Evolutionary conservation across 2,888 invertebrate genomes (phyloP).

Genomic region (Folsomia candida): DNA sequence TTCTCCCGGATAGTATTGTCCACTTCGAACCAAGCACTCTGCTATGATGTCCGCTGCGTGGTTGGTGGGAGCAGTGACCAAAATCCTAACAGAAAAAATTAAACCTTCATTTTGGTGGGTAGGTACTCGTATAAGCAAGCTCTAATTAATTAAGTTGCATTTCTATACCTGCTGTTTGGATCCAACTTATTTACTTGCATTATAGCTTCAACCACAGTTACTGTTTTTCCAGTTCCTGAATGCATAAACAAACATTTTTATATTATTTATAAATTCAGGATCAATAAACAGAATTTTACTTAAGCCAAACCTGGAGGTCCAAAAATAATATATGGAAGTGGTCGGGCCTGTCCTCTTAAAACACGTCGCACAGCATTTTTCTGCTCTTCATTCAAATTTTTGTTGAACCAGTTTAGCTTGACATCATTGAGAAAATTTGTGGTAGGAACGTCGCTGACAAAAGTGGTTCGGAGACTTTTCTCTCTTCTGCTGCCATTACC

Average conservation of each 20-base stretch:
- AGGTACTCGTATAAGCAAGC: neutral
- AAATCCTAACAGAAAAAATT: constrained; percentile 58
- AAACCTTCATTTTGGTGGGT: neutral
- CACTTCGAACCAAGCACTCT: constrained; percentile 70
- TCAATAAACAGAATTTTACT: neutral
- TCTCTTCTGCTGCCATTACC: constrained; percentile 22
- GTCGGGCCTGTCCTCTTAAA: constrained; percentile 72
- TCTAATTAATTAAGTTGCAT: no score
- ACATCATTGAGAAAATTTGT: constrained; percentile 5
- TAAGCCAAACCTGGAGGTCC: constrained; percentile 70
- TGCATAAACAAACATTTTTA: neutral
- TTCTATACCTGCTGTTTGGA: constrained; percentile 61
- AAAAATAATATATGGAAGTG: constrained; percentile 76
- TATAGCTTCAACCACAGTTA: constrained; percentile 79
- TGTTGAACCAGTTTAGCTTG: constrained; percentile 68
- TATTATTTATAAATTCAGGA: neutral
- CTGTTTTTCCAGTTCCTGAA: constrained; percentile 73
- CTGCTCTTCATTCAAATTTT: constrained; percentile 70
- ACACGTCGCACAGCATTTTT: constrained; percentile 76
- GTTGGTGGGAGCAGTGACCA: constrained; percentile 87
- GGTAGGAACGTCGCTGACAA: constrained; percentile 29
- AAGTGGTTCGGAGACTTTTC: constrained; percentile 20
- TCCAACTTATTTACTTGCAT: constrained; percentile 71
- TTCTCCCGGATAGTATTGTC: constrained; percentile 66
- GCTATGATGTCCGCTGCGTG: constrained; percentile 86